Percentiles rank a stretch among this genome's conserved stretches.
phyloP scores from a whole-genome alignment of 1,140 invertebrate genomes.

The Drosophila suzukii region DNA sequence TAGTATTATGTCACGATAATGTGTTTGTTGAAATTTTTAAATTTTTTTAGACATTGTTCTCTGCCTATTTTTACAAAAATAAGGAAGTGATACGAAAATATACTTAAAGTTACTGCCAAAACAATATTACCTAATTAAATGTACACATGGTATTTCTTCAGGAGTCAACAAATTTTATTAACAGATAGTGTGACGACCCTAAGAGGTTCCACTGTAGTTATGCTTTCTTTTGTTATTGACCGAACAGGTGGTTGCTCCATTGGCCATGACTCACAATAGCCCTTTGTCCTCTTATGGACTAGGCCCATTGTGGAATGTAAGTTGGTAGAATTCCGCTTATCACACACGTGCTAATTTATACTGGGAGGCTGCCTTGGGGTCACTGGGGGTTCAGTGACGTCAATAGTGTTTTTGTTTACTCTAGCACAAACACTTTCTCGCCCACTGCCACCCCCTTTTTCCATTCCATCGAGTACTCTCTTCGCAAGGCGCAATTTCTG shows the following conservation, averaged over 20 bases:
- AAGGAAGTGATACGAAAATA: too few species aligned
- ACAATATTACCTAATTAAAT: too few species aligned
- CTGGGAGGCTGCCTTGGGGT: slow-evolving; percentile 17
- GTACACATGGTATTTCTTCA: too few species aligned
- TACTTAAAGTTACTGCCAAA: too few species aligned
- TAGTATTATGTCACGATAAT: too few species aligned
- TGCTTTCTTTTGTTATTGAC: slow-evolving; percentile 37
- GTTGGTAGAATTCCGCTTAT: slow-evolving; percentile 21
- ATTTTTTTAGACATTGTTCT: too few species aligned
- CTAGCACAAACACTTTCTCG: slow-evolving; percentile 11
- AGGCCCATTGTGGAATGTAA: slow-evolving; percentile 5
- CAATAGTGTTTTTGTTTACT: slow-evolving; percentile 40
- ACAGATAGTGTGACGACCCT: not conserved
- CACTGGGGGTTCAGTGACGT: slow-evolving; percentile 20
- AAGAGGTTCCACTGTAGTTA: slow-evolving; percentile 10
- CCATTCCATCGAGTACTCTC: slow-evolving; percentile 8
- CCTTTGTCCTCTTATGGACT: slow-evolving; percentile 31
- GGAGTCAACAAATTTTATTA: too few species aligned
- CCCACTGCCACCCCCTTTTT: not conserved
- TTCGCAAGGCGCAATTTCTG: slow-evolving; percentile 24
- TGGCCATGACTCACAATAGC: slow-evolving; percentile 43
- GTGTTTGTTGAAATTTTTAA: too few species aligned
- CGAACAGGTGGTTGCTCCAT: slow-evolving; percentile 56
- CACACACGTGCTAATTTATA: slow-evolving; percentile 21
- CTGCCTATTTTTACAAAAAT: too few species aligned